phyloP scores from a whole-genome alignment of 2,888 invertebrate species.

The Epicampocera succincta region DNA sequence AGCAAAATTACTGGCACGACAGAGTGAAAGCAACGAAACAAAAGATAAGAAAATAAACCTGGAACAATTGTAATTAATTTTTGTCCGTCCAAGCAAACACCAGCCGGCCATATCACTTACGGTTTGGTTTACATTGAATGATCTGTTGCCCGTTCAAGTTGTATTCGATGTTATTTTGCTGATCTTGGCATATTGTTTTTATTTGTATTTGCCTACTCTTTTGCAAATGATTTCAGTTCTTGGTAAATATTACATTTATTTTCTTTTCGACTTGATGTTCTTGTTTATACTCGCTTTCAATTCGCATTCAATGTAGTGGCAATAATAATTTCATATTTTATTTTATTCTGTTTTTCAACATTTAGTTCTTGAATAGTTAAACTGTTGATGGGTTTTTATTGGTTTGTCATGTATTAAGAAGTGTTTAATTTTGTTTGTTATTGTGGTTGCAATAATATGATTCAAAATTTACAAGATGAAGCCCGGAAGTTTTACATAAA shows the following conservation, averaged over 20 bases:
- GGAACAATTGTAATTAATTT: neutral
- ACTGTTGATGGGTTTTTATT: slow-evolving; percentile 37
- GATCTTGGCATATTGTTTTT: slow-evolving; percentile 47
- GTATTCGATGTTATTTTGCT: slow-evolving; percentile 26
- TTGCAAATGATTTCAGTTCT: slow-evolving; percentile 54
- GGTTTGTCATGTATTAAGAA: slow-evolving; percentile 31
- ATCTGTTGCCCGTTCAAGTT: slow-evolving; percentile 4
- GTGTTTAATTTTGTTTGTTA: slow-evolving; percentile 19
- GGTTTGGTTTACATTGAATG: slow-evolving; percentile 8
- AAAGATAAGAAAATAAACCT: too few species aligned
- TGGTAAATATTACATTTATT: slow-evolving; percentile 59
- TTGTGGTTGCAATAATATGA: neutral
- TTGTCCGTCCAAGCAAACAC: neutral
- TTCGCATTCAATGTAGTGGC: slow-evolving; percentile 23
- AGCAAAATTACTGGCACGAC: slow-evolving; percentile 31
- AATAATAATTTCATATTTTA: slow-evolving; percentile 31
- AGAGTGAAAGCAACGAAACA: slow-evolving; percentile 5
- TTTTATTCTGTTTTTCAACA: slow-evolving; percentile 32
- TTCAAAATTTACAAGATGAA: slow-evolving; percentile 10
- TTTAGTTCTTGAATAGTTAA: slow-evolving; percentile 34
- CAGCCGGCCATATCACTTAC: neutral
- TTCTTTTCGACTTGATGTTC: slow-evolving; percentile 30
- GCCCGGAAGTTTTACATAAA: slow-evolving; percentile 6
- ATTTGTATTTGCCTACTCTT: slow-evolving; percentile 24
- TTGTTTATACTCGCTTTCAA: slow-evolving; percentile 35